Percentiles rank a stretch among this genome's conserved stretches.
phyloP scores from a whole-genome alignment of 2,113 vertebrate species.

The Onychostruthus taczanowskii region DNA sequence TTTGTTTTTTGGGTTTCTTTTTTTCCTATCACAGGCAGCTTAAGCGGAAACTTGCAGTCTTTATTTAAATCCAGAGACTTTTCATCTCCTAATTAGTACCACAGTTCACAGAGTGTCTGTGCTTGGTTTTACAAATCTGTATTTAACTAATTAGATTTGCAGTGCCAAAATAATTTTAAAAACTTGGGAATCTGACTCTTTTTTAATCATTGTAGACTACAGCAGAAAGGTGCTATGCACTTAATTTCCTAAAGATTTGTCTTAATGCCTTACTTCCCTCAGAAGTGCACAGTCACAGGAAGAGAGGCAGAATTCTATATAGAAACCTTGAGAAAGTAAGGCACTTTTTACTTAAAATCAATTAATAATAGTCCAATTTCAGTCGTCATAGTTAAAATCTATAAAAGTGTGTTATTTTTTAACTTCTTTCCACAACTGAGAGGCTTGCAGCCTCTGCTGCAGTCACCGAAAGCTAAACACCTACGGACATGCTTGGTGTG shows the following conservation, averaged over 20 bases:
- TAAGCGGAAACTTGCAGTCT: background rate
- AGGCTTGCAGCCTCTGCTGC: background rate
- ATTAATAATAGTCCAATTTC: background rate
- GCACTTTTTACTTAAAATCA: background rate
- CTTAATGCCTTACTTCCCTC: background rate
- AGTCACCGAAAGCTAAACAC: background rate
- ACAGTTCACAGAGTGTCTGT: background rate
- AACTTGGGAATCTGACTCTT: background rate
- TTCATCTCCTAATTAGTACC: background rate
- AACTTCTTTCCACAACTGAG: background rate
- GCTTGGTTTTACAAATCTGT: background rate
- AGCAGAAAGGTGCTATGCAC: background rate
- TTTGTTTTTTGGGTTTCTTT: rapidly evolving
- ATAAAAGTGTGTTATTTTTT: background rate
- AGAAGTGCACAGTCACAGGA: background rate
- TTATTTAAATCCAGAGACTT: background rate
- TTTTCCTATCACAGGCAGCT: background rate
- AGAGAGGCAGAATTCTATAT: background rate
- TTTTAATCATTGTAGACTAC: background rate
- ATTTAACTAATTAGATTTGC: background rate
- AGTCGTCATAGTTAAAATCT: background rate
- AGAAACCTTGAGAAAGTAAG: background rate
- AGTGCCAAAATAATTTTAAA: background rate
- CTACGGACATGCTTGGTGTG: rapidly evolving
- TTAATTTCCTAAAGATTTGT: background rate